Conservation (phyloP, 1,140 invertebrate species). For the Diachasma alloeum region DNA sequence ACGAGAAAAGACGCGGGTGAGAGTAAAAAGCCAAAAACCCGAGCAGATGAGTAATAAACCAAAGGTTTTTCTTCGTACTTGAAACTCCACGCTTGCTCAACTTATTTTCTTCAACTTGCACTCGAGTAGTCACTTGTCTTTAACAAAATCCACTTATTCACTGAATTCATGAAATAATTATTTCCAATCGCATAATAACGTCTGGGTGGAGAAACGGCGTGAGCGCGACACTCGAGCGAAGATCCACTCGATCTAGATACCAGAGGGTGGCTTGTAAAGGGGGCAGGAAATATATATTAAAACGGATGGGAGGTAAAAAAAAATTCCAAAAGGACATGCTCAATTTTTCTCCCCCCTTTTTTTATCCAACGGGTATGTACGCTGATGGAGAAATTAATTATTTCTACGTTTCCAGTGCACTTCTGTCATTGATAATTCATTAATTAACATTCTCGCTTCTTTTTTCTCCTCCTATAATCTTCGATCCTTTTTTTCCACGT, state of each 20-base stretch:
- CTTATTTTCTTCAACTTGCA: constrained; percentile 11
- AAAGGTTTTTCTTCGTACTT: not conserved
- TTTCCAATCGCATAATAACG: constrained; percentile 27
- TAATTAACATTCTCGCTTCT: not conserved
- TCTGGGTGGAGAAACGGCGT: not conserved
- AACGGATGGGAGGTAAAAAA: not conserved
- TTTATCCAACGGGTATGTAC: not conserved
- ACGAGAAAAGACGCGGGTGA: not conserved
- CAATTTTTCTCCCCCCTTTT: not conserved
- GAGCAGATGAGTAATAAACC: not conserved
- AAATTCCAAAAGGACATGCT: not conserved
- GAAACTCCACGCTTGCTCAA: not conserved
- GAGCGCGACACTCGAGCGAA: not conserved
- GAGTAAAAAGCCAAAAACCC: not conserved
- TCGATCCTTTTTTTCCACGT: not conserved
- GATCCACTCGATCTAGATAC: constrained; percentile 15
- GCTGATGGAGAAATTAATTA: not conserved
- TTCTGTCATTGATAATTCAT: not conserved
- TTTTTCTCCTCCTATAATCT: not conserved
- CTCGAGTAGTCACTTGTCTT: not conserved
- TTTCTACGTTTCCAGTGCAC: not conserved
- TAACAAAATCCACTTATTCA: constrained; percentile 20
- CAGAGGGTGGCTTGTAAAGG: not conserved
- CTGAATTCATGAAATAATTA: constrained; percentile 28
- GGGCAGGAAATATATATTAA: not conserved